Conservation (phyloP, 2,888 invertebrate species). For the Rapana venosa region DNA sequence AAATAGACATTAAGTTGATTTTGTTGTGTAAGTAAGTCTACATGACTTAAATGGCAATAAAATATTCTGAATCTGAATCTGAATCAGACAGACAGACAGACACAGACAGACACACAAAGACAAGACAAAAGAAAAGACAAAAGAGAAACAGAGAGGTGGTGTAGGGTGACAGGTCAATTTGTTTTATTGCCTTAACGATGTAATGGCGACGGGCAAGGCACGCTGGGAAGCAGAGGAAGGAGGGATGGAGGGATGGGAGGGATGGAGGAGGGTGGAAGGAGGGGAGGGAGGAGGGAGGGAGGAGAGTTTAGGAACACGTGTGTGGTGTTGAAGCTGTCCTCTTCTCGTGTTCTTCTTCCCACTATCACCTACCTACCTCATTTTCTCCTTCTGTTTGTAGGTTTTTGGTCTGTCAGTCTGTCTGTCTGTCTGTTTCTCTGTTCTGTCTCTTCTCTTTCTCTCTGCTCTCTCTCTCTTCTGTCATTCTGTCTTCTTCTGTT, state of each 20-base stretch:
- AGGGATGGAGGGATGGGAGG: neutral
- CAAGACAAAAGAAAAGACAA: neutral
- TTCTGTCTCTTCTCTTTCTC: no score
- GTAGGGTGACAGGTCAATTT: constrained; percentile 33
- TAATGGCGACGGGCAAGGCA: constrained; percentile 28
- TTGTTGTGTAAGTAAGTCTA: no score
- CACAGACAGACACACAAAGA: neutral
- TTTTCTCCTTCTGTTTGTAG: no score
- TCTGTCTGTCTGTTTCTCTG: no score
- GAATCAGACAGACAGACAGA: neutral
- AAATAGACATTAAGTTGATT: no score
- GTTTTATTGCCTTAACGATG: constrained; percentile 36
- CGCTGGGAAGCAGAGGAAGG: neutral
- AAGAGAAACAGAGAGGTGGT: neutral
- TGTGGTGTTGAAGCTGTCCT: neutral
- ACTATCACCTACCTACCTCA: neutral
- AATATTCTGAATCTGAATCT: no score
- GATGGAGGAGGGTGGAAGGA: neutral
- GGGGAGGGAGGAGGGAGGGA: neutral
- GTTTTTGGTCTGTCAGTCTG: no score
- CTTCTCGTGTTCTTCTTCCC: neutral
- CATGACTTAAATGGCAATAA: no score
- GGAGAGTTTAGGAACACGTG: constrained; percentile 28
- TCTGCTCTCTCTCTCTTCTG: no score
- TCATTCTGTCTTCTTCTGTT: no score